A percentile compares a stretch with the other conserved stretches of the same genome.
Evolutionary conservation across 2,113 vertebrate genomes (phyloP).

Genomic region (Solenodon paradoxus): DNA sequence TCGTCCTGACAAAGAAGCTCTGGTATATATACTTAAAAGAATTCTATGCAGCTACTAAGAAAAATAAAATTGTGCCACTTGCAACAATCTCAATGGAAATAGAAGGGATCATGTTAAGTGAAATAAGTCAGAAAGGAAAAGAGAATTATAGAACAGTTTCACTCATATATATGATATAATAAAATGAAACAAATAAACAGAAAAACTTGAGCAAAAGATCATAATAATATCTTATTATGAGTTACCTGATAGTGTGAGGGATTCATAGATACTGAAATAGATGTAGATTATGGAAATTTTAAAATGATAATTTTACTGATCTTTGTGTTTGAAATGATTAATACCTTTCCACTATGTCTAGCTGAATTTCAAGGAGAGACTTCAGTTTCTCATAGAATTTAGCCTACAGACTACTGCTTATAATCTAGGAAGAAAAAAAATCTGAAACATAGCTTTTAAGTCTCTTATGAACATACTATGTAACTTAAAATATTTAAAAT

Average conservation of each 20-base stretch:
- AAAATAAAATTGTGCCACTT: too few species aligned
- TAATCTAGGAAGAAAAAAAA: conserved; percentile 7
- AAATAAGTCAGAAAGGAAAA: too few species aligned
- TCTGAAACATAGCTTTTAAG: not conserved
- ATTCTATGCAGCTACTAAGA: too few species aligned
- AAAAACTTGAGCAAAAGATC: too few species aligned
- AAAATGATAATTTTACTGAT: not conserved
- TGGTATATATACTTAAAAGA: too few species aligned
- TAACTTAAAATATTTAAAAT: conserved; percentile 16
- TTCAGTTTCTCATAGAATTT: not conserved
- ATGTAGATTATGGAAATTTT: not conserved
- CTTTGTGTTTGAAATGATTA: not conserved
- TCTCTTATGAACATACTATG: not conserved
- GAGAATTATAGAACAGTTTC: too few species aligned
- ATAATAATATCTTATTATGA: not conserved
- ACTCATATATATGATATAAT: too few species aligned
- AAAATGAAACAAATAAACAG: too few species aligned
- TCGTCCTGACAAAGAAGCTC: too few species aligned
- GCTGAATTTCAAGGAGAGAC: not conserved
- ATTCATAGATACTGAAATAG: not conserved
- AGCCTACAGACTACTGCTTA: not conserved
- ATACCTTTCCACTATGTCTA: not conserved
- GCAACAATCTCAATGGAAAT: too few species aligned
- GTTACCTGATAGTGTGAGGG: not conserved
- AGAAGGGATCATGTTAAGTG: too few species aligned